Conservation (phyloP, 1,140 invertebrate species). For the Scylla paramamosain region DNA sequence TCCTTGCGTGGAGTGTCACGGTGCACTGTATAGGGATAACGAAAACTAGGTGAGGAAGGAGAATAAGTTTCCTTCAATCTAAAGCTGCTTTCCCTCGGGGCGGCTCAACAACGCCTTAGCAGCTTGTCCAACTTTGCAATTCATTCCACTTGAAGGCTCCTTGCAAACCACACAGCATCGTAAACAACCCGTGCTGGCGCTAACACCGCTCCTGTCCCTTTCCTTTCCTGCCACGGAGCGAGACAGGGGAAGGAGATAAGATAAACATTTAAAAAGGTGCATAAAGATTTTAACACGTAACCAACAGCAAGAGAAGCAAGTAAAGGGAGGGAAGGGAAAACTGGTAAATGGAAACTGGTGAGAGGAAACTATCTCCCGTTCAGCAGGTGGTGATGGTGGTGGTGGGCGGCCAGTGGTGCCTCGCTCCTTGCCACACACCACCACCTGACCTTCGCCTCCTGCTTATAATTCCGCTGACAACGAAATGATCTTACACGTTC, state of each 20-base stretch:
- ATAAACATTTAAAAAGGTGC: not conserved
- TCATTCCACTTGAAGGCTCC: not conserved
- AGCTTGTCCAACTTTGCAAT: slow-evolving; percentile 4
- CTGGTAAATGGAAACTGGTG: too few relatives aligned
- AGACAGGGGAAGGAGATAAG: not conserved
- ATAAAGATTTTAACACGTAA: not conserved
- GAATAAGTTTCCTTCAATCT: not conserved
- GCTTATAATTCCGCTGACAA: slow-evolving; percentile 2
- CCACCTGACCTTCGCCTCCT: not conserved
- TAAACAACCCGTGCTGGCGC: not conserved
- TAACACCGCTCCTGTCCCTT: not conserved
- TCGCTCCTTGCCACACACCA: not conserved
- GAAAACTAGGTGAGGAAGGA: not conserved
- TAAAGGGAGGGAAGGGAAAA: not conserved
- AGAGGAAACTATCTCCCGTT: not conserved
- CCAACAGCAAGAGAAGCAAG: not conserved
- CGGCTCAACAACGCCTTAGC: not conserved
- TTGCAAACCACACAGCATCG: not conserved
- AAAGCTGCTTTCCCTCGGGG: not conserved
- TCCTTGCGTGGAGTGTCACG: too few relatives aligned
- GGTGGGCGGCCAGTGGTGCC: not conserved
- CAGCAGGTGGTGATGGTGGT: not conserved
- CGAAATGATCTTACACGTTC: slow-evolving; percentile 2
- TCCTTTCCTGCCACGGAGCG: not conserved
- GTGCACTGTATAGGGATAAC: not conserved